Conservation (phyloP, 1,140 invertebrate species). For the Grapholita molesta region DNA sequence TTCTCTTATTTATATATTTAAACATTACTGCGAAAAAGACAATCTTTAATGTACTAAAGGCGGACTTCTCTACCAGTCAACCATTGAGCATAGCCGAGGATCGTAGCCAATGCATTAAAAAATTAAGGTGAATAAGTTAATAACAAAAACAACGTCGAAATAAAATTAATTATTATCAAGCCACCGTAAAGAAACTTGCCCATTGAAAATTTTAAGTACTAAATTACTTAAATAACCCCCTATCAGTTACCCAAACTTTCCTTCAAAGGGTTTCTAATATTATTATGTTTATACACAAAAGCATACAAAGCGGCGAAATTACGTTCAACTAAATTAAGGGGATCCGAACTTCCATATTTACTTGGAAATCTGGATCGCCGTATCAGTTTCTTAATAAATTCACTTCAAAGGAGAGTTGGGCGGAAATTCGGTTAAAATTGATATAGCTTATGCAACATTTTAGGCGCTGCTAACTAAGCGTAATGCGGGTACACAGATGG, state of each 20-base stretch:
- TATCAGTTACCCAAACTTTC: background rate
- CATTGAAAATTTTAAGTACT: background rate
- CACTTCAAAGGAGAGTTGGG: background rate
- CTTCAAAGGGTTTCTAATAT: constrained; percentile 2
- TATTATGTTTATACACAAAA: constrained; percentile 14
- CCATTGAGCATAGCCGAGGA: too few relatives aligned
- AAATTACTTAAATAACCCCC: background rate
- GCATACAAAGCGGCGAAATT: constrained; percentile 5
- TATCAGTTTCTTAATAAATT: constrained; percentile 10
- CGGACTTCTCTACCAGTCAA: too few relatives aligned
- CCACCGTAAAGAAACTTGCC: background rate
- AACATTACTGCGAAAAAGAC: too few relatives aligned
- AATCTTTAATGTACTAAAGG: too few relatives aligned
- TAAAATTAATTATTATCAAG: background rate
- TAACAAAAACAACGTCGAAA: too few relatives aligned
- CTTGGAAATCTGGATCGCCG: background rate
- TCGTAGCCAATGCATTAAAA: too few relatives aligned
- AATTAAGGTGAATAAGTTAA: too few relatives aligned
- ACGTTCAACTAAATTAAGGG: background rate
- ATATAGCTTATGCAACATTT: constrained; percentile 1
- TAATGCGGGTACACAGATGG: background rate
- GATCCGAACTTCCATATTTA: constrained; percentile 6
- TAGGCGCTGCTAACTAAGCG: background rate
- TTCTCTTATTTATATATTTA: too few relatives aligned
- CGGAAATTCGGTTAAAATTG: constrained; percentile 1